Evolutionary conservation across 1,140 invertebrate genomes (phyloP), one percentile per base, ranked within the genome.

Genomic region (Bombyx mori): DNA sequence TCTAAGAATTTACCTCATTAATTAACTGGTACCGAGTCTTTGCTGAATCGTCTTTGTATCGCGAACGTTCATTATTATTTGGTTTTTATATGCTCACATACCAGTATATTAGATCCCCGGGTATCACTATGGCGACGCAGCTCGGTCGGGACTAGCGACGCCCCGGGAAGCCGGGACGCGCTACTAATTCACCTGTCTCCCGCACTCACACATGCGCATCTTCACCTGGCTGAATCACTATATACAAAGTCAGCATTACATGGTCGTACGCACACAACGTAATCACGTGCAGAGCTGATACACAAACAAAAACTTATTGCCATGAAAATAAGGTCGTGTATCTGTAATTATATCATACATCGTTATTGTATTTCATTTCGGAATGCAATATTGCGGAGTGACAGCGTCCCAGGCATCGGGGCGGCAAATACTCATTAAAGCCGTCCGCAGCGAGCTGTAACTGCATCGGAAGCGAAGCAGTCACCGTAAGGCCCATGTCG

Each of bases 41-140:
- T 35, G 26, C 4, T 35, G 4, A 35, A 35, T 35, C 26, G 4
- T 35, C 26, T 10, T 49, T 58, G 46, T 51, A 57, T 61, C 56
- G 43, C 44, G 53, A 66, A 52, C 57, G 54, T 60, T 63, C 50
- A 61, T 54, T 64, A 63, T 64, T 61, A 51, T 64, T 60, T 77
- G 70, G 61, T 60, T 70, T 73, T 71, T 71, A 75, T 71, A 73
- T 72, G 63, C 60, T 60, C 56, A 44, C 61, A 59, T 63, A 54
- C 43, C 50, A 58, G 54, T 74, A 68, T 78, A 77, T 79, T 71
- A 71, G 66, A 71, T 73, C 66, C 69, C 26, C 57, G 68, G 65
- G 62, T 71, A 75, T 82, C 71, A 65, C 71, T 65, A 79, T 80
- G 74, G 67, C 72, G 63, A 81, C 76, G 76, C 48, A 73, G 76